Conservation (phyloP, 1,140 invertebrate genomes). For the Harpegnathos saltator region DNA sequence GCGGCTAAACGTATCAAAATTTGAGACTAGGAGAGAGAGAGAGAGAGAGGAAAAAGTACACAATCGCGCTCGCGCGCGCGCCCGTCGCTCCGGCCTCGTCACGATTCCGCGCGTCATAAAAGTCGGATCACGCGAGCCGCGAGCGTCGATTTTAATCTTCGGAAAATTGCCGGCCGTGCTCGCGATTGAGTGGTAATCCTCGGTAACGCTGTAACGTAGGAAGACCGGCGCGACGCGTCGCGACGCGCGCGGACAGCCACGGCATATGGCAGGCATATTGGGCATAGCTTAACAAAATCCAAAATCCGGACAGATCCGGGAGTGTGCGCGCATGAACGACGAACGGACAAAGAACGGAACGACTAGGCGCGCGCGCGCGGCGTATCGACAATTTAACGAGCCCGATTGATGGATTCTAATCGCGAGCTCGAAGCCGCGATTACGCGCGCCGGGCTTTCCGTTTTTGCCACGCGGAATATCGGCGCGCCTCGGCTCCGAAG, state of each 20-base stretch:
- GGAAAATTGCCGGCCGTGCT: slow-evolving; percentile 40
- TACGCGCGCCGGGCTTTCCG: not conserved
- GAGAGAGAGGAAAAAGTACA: slow-evolving; percentile 11
- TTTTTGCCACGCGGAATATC: not conserved
- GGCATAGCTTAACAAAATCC: slow-evolving; percentile 50
- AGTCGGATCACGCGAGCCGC: slow-evolving; percentile 50
- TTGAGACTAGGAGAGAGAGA: slow-evolving; percentile 23
- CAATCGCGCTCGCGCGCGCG: slow-evolving; percentile 8
- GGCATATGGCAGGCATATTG: slow-evolving; percentile 50
- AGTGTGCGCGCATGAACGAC: too few relatives aligned
- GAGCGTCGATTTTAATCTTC: slow-evolving; percentile 53
- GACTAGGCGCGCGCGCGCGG: not conserved
- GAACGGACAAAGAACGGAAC: too few relatives aligned
- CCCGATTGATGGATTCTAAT: slow-evolving; percentile 4
- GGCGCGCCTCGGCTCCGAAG: too few relatives aligned
- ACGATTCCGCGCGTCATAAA: slow-evolving; percentile 25
- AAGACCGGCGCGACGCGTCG: slow-evolving; percentile 36
- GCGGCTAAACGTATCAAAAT: slow-evolving; percentile 52
- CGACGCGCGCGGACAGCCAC: not conserved
- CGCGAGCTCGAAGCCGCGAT: not conserved
- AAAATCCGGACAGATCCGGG: too few relatives aligned
- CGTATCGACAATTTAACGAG: slow-evolving; percentile 40
- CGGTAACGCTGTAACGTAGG: slow-evolving; percentile 40
- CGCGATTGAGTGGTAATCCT: slow-evolving; percentile 52
- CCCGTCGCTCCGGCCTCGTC: not conserved